These are phyloP conservation scores for Thalassarche chlororhynchos DNA, from an alignment of 2,113 vertebrate species.

Conservation along the genomic window DNA sequence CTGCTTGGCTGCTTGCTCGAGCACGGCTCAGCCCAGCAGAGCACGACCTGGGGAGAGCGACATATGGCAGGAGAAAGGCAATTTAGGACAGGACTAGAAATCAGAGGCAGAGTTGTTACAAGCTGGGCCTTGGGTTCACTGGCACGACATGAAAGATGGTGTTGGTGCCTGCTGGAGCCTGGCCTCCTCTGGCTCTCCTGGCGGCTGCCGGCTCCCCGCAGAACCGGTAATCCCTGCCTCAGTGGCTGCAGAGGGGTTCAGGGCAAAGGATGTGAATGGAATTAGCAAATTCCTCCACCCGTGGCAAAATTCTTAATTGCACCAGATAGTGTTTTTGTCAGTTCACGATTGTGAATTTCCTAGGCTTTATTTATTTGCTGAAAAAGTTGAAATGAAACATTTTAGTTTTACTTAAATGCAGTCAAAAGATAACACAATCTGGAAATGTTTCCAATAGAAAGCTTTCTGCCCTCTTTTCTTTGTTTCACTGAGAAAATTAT, in stretches of 20 bases:
- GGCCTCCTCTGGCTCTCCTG: neutral
- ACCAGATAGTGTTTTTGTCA: neutral
- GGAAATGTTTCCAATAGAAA: neutral
- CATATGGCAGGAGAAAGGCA: constrained; percentile 29
- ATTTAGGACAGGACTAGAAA: neutral
- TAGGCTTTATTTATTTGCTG: neutral
- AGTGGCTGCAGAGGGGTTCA: neutral
- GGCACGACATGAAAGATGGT: neutral
- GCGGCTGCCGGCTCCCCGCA: neutral
- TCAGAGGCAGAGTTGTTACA: neutral
- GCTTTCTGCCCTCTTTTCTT: neutral
- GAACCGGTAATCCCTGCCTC: neutral
- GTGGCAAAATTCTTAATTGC: neutral
- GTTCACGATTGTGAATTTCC: neutral
- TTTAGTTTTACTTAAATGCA: neutral
- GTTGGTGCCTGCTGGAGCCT: neutral
- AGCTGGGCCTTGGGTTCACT: constrained; percentile 2
- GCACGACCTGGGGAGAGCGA: neutral
- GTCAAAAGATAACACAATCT: neutral
- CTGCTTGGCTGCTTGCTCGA: neutral
- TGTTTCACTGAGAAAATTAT: neutral
- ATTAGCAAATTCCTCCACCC: neutral
- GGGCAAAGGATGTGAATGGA: neutral
- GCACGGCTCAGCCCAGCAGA: neutral
- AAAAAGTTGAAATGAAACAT: neutral